A percentile compares a stretch with the other conserved stretches of the same genome.
phyloP scores from a whole-genome alignment of 2,113 vertebrate genomes.

The Mus spicilegus region DNA sequence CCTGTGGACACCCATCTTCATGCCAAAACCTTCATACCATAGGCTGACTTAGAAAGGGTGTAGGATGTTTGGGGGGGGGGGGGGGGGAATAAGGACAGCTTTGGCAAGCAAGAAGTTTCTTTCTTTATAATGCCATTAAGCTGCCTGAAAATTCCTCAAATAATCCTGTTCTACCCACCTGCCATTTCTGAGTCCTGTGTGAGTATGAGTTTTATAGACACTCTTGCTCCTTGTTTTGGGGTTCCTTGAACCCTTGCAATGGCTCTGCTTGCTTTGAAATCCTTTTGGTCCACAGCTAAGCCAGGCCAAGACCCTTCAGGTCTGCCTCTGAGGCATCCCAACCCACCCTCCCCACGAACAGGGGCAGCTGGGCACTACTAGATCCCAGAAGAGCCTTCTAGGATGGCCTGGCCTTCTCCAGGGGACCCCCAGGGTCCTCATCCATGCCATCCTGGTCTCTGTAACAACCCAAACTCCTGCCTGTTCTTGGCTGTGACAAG shows the following conservation, averaged over 20 bases:
- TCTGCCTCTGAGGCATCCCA: neutral
- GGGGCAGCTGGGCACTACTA: neutral
- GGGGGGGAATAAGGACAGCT: slow-evolving; percentile 48
- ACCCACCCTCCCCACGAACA: slow-evolving; percentile 6
- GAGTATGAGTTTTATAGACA: slow-evolving; percentile 80
- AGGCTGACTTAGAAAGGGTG: slow-evolving; percentile 39
- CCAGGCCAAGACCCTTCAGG: slow-evolving; percentile 8
- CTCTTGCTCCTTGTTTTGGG: slow-evolving; percentile 70
- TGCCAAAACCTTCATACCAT: slow-evolving; percentile 73
- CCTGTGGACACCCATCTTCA: slow-evolving; percentile 83
- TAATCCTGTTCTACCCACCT: slow-evolving; percentile 83
- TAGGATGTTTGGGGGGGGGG: neutral
- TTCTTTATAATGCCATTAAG: slow-evolving; percentile 82
- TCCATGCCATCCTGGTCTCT: neutral
- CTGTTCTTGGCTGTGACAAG: neutral
- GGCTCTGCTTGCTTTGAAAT: neutral
- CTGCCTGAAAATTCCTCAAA: slow-evolving; percentile 83
- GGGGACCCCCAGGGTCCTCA: neutral
- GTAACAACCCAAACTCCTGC: neutral
- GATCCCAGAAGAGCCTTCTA: neutral
- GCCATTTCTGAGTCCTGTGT: slow-evolving; percentile 79
- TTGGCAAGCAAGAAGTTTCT: slow-evolving; percentile 73
- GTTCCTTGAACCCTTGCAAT: neutral
- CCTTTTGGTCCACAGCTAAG: neutral
- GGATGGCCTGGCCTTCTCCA: neutral